Percentiles rank a stretch among this genome's conserved stretches.
Evolutionary conservation across 64 coral and sea anemone genomes (phyloP).

Genomic region (Pocillopora damicornis): DNA sequence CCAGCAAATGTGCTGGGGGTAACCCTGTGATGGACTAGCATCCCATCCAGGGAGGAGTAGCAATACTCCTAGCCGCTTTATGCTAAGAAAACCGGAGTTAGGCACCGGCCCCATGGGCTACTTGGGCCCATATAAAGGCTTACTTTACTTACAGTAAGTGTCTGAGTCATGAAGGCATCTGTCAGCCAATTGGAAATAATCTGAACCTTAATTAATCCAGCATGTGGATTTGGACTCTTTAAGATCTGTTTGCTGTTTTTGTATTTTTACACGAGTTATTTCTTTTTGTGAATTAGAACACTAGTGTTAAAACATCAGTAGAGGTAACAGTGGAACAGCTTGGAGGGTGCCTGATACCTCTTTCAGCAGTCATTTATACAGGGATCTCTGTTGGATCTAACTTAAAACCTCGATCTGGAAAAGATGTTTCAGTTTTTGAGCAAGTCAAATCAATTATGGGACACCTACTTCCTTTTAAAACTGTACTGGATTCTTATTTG

Average conservation of each 20-base stretch:
- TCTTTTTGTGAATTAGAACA: conserved; percentile 36
- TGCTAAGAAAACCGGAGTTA: too few relatives aligned
- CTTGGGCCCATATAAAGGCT: too few relatives aligned
- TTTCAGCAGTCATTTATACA: conserved; percentile 50
- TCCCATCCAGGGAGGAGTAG: too few relatives aligned
- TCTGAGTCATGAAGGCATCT: too few relatives aligned
- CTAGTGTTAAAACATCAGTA: conserved; percentile 24
- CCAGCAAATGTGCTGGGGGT: too few relatives aligned
- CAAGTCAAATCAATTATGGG: conserved; percentile 9
- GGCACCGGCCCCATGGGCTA: too few relatives aligned
- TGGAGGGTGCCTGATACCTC: conserved; percentile 56
- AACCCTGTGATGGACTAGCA: too few relatives aligned
- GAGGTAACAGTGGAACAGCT: conserved; percentile 40
- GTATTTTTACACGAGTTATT: neutral
- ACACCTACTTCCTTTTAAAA: conserved; percentile 47
- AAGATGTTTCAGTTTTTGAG: neutral
- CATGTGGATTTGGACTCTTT: neutral
- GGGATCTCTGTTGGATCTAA: conserved; percentile 7
- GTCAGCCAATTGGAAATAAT: too few relatives aligned
- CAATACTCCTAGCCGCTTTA: too few relatives aligned
- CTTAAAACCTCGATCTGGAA: neutral
- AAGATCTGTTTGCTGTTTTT: neutral
- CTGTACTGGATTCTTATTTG: conserved; percentile 65
- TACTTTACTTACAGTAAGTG: too few relatives aligned
- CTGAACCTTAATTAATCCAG: too few relatives aligned